Conservation (phyloP, 2,797 vertebrate genomes). For the Anisognathus igniventris region DNA sequence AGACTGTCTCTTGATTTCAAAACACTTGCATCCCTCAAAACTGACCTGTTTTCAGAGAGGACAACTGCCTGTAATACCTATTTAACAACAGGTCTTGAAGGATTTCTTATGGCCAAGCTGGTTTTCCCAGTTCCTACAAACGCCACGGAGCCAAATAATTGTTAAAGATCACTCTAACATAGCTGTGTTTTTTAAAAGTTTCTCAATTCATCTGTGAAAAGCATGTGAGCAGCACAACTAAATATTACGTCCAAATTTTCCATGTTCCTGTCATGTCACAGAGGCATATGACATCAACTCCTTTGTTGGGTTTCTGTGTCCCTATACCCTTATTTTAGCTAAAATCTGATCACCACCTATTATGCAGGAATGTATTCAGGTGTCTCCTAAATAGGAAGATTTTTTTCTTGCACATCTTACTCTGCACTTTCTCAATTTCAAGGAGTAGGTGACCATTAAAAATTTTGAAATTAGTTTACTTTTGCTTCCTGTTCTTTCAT, state of each 20-base stretch:
- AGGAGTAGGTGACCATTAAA: neutral
- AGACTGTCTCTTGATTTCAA: neutral
- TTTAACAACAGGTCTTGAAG: neutral
- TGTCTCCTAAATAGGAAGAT: neutral
- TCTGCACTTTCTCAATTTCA: neutral
- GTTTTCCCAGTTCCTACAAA: neutral
- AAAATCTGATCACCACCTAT: neutral
- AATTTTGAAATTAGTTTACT: neutral
- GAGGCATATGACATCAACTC: neutral
- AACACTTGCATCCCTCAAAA: neutral
- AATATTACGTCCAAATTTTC: neutral
- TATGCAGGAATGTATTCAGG: neutral
- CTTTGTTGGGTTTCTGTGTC: neutral
- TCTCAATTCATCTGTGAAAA: neutral
- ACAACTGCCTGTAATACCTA: neutral
- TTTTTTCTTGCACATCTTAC: neutral
- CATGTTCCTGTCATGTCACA: neutral
- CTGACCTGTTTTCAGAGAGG: neutral
- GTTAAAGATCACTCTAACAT: neutral
- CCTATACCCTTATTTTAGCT: neutral
- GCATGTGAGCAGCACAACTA: neutral
- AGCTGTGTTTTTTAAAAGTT: neutral
- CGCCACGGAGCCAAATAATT: neutral
- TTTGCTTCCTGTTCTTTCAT: neutral
- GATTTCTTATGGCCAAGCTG: neutral